Evolutionary conservation across 64 coral and sea anemone genomes (phyloP), one percentile per base, ranked within the genome.

Genomic region (Montipora foliosa): DNA sequence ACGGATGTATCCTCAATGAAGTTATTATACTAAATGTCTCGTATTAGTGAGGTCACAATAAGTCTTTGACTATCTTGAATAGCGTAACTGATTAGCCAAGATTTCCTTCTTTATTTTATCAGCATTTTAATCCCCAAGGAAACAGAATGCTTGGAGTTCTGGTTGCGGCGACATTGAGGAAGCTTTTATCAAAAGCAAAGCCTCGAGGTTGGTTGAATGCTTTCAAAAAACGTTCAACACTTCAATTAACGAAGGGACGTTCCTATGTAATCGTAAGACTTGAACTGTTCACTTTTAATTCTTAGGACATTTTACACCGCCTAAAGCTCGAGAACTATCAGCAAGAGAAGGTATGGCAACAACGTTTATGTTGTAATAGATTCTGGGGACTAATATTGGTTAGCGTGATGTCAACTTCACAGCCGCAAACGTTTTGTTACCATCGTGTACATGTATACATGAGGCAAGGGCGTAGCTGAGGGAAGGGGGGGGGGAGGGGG

Each of bases 71-170:
- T 64, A 12, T 16, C 1, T 64, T 13, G 10, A 19, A 64, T 16
- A 1, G 14, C 8, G 11, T 15, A 16, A 74, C 50, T 19, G 14
- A 29, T 68, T 0, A 68, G 47, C 5, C 49, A 64, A 64, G 3
- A 17, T 74, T 69, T 69, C 8, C 3, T 12, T 16, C 22, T 45
- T 73, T 74, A 5, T 15, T 47, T 79, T 45, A 16, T 46, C 78
- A 97, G 96, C 96, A 97, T 89, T 97, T 91, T 29, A 97, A 92
- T 22, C 69, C 71, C 21, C 83, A 78, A 86, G 96, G 96, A 4
- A 87, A 89, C 51, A 75, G 19, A 44, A 19, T 97, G 24, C 84
- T 97, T 61, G 96, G 96, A 64, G 49, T 91, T 2, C 94, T 79
- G 49, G 93, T 97, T 16, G 96, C 92, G 57, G 89, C 89, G 9